Percentiles rank a stretch among this genome's conserved stretches.
Evolutionary conservation across 2,113 vertebrate species (phyloP).

Genomic region (Uria aalge): DNA sequence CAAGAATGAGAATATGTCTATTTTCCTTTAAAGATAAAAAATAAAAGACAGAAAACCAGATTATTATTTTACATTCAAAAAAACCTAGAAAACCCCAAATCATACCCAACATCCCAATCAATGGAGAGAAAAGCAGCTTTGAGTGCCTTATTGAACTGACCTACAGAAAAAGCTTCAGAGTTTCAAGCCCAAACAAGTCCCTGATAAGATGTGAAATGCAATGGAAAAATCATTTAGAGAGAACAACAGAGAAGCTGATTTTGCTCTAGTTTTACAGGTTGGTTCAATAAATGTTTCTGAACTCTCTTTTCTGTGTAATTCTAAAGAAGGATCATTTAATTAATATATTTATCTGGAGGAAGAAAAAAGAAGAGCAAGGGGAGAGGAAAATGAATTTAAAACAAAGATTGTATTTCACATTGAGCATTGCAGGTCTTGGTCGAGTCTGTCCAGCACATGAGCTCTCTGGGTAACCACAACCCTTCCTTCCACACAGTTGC

Average conservation of each 20-base stretch:
- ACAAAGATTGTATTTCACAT: not conserved
- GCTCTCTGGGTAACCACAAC: not conserved
- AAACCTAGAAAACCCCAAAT: not conserved
- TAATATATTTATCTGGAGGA: slow-evolving; percentile 56
- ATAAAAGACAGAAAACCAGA: not conserved
- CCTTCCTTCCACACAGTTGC: not conserved
- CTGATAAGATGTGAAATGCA: slow-evolving; percentile 68
- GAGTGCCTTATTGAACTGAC: slow-evolving; percentile 65
- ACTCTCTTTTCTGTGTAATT: slow-evolving; percentile 51
- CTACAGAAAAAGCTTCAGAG: slow-evolving; percentile 55
- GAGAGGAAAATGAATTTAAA: slow-evolving; percentile 25
- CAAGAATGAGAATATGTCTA: not conserved
- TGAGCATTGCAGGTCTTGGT: not conserved
- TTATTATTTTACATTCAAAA: slow-evolving; percentile 5
- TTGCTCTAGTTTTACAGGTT: slow-evolving; percentile 60
- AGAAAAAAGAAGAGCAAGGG: not conserved
- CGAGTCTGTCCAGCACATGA: not conserved
- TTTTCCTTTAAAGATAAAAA: not conserved
- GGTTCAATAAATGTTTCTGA: slow-evolving; percentile 55
- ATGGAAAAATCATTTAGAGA: slow-evolving; percentile 66
- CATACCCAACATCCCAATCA: slow-evolving; percentile 35
- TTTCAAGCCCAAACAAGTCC: slow-evolving; percentile 57
- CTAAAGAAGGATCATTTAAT: slow-evolving; percentile 58
- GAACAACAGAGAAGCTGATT: slow-evolving; percentile 63
- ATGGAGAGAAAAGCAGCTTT: slow-evolving; percentile 59